A percentile compares a stretch with the other conserved stretches of the same genome.
Evolutionary conservation across 2,113 vertebrate genomes (phyloP).

Genomic region (Sylvietta virens): DNA sequence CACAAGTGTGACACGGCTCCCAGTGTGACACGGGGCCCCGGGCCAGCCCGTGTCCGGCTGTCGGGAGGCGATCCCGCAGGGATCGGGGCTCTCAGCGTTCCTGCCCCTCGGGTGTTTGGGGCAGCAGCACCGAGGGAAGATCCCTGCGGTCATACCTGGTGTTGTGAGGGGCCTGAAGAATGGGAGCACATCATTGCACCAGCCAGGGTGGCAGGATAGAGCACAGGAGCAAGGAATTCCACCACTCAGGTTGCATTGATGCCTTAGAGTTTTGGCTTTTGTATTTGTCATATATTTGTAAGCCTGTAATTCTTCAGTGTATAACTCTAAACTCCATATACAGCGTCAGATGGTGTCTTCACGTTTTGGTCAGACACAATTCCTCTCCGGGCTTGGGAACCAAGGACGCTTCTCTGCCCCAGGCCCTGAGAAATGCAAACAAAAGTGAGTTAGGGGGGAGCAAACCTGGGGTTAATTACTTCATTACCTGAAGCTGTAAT

Average conservation of each 20-base stretch:
- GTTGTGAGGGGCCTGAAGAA: neutral
- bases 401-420: neutral
- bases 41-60: neutral
- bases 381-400: neutral
- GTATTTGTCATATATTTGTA: neutral
- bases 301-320: too few relatives aligned
- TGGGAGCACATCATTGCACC: neutral
- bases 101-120: neutral
- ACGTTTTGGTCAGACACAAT: neutral
- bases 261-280: neutral
- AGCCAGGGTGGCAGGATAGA: neutral
- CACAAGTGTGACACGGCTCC: too few relatives aligned
- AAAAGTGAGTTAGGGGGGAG: neutral
- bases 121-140: rapidly evolving
- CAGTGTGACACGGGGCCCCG: neutral
- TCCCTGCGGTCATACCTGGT: rapidly evolving
- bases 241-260: neutral
- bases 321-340: neutral
- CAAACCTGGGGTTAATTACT: neutral
- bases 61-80: neutral
- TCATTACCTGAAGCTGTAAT: neutral
- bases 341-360: rapidly evolving
- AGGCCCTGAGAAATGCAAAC: neutral
- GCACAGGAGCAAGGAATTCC: neutral
- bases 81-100: rapidly evolving